phyloP scores from a whole-genome alignment of 2,888 invertebrate genomes.

The Mesorhabditis belari region DNA sequence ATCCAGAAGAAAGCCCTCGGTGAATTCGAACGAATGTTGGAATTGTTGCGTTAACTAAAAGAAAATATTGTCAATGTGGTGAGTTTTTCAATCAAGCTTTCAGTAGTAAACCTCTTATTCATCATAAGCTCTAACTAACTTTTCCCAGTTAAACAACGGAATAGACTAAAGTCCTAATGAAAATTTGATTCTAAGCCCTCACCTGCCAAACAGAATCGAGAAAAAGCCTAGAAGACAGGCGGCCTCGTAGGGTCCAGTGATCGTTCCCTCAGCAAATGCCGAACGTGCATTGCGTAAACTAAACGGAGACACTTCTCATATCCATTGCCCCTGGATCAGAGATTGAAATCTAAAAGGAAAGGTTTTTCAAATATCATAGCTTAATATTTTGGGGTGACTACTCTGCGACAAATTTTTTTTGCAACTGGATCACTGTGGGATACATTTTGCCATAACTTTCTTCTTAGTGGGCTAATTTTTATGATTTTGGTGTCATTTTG shows the following conservation, averaged over 20 bases:
- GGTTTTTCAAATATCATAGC: too few species aligned
- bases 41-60: slow-evolving; percentile 72
- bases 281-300: slow-evolving; percentile 73
- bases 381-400: too few species aligned
- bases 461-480: too few species aligned
- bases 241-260: slow-evolving; percentile 55
- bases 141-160: neutral
- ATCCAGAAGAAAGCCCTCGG: slow-evolving; percentile 75
- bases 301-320: slow-evolving; percentile 93
- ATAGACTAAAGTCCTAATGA: neutral
- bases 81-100: too few species aligned
- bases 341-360: slow-evolving; percentile 70
- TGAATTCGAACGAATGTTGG: slow-evolving; percentile 94
- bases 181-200: too few species aligned
- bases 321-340: slow-evolving; percentile 90
- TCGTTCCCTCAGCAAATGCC: slow-evolving; percentile 66
- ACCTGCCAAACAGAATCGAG: slow-evolving; percentile 91
- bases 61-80: neutral
- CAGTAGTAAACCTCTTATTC: neutral
- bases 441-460: too few species aligned
- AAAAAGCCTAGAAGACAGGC: slow-evolving; percentile 87
- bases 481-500: too few species aligned
- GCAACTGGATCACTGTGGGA: too few species aligned
- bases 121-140: too few species aligned
- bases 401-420: too few species aligned